A percentile compares a stretch with the other conserved stretches of the same genome.
These are phyloP conservation scores for Choloepus didactylus DNA, from an alignment of 2,797 vertebrate species.

Conservation along the genomic window DNA sequence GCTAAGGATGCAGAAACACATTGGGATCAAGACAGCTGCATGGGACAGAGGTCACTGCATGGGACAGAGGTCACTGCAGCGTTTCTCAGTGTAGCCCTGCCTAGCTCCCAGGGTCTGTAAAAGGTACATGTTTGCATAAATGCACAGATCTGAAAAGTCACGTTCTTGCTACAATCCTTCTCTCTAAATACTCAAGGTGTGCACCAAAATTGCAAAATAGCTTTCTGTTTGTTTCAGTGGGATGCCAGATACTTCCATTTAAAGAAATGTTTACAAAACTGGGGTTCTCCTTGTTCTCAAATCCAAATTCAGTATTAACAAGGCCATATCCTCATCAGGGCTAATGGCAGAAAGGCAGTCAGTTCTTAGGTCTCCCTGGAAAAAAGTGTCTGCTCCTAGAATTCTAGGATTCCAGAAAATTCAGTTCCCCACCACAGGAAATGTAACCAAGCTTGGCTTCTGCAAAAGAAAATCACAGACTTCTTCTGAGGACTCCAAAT, in stretches of 20 bases:
- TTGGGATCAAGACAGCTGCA: not conserved
- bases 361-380: not conserved
- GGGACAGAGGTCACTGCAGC: not conserved
- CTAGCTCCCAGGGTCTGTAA: not conserved
- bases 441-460: not conserved
- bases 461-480: not conserved
- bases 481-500: not conserved
- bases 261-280: not conserved
- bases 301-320: not conserved
- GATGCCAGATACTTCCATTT: not conserved
- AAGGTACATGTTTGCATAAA: not conserved
- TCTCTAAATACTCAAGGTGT: not conserved
- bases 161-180: not conserved
- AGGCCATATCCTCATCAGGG: not conserved
- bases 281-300: not conserved
- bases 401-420: not conserved
- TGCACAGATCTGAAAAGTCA: not conserved
- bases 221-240: not conserved
- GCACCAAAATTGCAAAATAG: conserved; percentile 20
- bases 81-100: not conserved
- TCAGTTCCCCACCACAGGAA: not conserved
- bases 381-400: not conserved
- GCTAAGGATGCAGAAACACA: not conserved
- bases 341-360: not conserved
- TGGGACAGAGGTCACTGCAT: no score